A percentile compares a stretch with the other conserved stretches of the same genome.
Conservation (phyloP, 2,113 vertebrate species). For the Nettapus auritus region DNA sequence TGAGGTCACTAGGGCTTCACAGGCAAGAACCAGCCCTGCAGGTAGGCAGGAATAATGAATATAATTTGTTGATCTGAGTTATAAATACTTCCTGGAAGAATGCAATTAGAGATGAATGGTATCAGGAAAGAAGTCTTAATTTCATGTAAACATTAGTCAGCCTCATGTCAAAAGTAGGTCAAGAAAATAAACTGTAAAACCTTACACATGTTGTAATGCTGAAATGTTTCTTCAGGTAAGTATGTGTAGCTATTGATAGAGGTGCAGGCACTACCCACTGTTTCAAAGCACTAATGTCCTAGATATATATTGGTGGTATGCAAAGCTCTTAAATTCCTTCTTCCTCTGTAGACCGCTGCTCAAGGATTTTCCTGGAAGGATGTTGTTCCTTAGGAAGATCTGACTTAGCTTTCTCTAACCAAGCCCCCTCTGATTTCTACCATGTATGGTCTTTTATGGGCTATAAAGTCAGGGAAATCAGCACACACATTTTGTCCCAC, state of each 20-base stretch:
- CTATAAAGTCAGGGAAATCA: background rate
- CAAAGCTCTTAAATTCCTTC: background rate
- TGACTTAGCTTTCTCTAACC: background rate
- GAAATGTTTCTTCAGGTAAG: background rate
- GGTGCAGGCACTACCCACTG: background rate
- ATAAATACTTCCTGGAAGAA: background rate
- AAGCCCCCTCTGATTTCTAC: no score
- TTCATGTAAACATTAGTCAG: background rate
- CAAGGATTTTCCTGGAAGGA: background rate
- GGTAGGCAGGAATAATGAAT: background rate
- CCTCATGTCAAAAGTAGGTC: background rate
- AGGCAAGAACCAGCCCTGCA: background rate
- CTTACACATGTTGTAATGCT: accelerated
- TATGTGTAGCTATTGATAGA: background rate
- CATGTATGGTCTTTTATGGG: background rate
- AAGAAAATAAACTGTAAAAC: background rate
- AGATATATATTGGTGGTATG: no score
- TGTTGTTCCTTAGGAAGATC: background rate
- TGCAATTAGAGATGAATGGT: background rate
- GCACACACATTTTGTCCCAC: background rate
- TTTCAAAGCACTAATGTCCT: no score
- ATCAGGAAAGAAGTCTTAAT: background rate
- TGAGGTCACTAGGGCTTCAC: background rate
- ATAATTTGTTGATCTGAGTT: background rate
- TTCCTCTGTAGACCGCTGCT: background rate